Evolutionary conservation across 2,888 invertebrate species (phyloP).

Genomic region (Cinara cedri): DNA sequence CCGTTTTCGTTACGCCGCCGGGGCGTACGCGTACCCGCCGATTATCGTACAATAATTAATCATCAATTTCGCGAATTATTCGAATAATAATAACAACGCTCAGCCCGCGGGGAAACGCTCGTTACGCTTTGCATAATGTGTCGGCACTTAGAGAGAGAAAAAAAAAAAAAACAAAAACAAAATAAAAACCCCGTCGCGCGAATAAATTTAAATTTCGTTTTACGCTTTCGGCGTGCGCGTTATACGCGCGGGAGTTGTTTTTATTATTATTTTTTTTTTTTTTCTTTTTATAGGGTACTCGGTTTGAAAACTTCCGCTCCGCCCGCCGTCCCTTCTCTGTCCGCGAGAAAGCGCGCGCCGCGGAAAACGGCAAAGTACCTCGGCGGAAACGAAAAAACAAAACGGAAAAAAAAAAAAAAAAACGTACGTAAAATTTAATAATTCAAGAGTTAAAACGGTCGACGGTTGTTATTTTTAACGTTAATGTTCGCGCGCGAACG

Average conservation of each 20-base stretch:
- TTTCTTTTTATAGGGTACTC: too few relatives aligned
- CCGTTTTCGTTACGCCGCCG: too few relatives aligned
- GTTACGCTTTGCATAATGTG: slow-evolving; percentile 23
- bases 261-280: too few relatives aligned
- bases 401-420: slow-evolving; percentile 17
- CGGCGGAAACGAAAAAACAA: neutral
- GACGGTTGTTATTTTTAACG: slow-evolving; percentile 33
- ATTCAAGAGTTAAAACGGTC: slow-evolving; percentile 44
- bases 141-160: neutral
- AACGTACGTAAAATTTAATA: slow-evolving; percentile 32
- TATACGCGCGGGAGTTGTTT: too few relatives aligned
- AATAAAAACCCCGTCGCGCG: too few relatives aligned
- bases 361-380: slow-evolving; percentile 3
- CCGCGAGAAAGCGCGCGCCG: too few relatives aligned
- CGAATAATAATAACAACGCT: too few relatives aligned
- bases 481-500: slow-evolving; percentile 1
- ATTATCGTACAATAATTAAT: neutral
- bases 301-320: too few relatives aligned
- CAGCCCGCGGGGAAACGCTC: neutral
- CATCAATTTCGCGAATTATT: slow-evolving; percentile 21
- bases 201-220: slow-evolving; percentile 36
- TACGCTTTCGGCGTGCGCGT: too few relatives aligned
- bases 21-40: too few relatives aligned
- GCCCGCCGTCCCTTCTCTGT: too few relatives aligned
- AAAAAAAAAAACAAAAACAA: too few relatives aligned